Percentiles rank a stretch among this genome's conserved stretches.
These are phyloP conservation scores for Mellivora capensis DNA, from an alignment of 2,113 vertebrate genomes.

Conservation along the genomic window DNA sequence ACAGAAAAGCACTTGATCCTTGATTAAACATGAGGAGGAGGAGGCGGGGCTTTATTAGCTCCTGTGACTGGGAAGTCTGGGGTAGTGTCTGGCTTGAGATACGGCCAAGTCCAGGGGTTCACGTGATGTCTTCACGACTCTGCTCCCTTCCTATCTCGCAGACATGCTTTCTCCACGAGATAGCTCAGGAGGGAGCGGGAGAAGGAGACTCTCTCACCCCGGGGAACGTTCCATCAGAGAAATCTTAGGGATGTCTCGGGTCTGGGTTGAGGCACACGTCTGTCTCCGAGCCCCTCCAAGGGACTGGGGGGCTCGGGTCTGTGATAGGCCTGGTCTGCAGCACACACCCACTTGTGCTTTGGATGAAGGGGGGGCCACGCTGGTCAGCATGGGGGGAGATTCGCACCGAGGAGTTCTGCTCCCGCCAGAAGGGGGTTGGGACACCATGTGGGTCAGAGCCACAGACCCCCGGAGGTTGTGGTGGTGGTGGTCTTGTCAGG, in stretches of 20 bases:
- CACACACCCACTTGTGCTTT: not conserved
- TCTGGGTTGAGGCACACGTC: not conserved
- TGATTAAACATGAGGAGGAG: not conserved
- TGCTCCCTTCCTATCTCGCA: accelerated
- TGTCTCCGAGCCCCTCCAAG: not conserved
- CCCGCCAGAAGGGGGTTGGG: not conserved
- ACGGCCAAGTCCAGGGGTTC: not conserved
- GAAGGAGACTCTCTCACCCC: not conserved
- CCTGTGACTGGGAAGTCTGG: not conserved
- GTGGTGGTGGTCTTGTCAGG: not conserved
- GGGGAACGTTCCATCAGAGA: not conserved
- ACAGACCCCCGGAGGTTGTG: not conserved
- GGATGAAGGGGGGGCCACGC: not conserved
- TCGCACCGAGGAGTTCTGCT: not conserved
- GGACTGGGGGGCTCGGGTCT: not conserved
- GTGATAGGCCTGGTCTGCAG: not conserved
- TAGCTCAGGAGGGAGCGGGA: not conserved
- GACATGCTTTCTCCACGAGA: not conserved
- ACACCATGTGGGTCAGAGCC: not conserved
- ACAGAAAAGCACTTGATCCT: not conserved
- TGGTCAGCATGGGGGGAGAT: not conserved
- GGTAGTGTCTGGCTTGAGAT: not conserved
- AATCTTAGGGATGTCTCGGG: not conserved
- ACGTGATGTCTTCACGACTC: not conserved
- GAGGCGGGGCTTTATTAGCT: not conserved